Percentiles rank a stretch among this genome's conserved stretches.
These are phyloP conservation scores for Ethmia dodecea DNA, from an alignment of 2,888 invertebrate species.

Conservation along the genomic window DNA sequence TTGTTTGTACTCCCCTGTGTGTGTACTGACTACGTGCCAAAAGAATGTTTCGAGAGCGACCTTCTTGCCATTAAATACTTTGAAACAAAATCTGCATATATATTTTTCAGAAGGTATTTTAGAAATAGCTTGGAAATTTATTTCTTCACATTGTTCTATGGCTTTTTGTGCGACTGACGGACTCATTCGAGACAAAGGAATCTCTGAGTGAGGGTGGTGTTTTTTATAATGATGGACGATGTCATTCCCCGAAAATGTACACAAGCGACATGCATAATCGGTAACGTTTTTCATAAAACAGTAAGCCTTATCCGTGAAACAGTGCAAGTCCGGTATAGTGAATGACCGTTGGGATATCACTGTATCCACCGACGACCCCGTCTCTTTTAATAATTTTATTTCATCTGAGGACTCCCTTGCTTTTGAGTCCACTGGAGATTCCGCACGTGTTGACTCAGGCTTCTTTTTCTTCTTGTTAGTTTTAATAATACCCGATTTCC, in stretches of 20 bases:
- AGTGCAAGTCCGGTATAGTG: slow-evolving; percentile 37
- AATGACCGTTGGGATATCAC: slow-evolving; percentile 8
- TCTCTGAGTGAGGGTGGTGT: slow-evolving; percentile 81
- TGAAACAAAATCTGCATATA: slow-evolving; percentile 58
- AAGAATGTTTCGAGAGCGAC: slow-evolving; percentile 72
- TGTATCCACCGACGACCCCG: background rate
- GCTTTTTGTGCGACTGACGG: slow-evolving; percentile 70
- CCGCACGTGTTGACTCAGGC: too few species aligned
- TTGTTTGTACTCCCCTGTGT: slow-evolving; percentile 88
- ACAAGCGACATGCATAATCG: slow-evolving; percentile 78
- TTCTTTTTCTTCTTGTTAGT: slow-evolving; percentile 52
- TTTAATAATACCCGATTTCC: slow-evolving; percentile 58
- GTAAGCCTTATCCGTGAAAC: slow-evolving; percentile 61
- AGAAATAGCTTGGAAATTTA: slow-evolving; percentile 48
- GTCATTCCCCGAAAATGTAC: slow-evolving; percentile 74
- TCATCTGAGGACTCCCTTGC: slow-evolving; percentile 18
- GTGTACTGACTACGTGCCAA: slow-evolving; percentile 83
- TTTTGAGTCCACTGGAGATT: too few species aligned
- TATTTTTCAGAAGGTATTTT: slow-evolving; percentile 52
- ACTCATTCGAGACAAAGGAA: slow-evolving; percentile 79
- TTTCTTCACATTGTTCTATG: slow-evolving; percentile 69
- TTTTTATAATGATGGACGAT: slow-evolving; percentile 82
- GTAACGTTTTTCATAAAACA: slow-evolving; percentile 51
- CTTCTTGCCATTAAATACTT: slow-evolving; percentile 41
- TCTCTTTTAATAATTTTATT: slow-evolving; percentile 13